A percentile compares a stretch with the other conserved stretches of the same genome.
Evolutionary conservation across 2,888 invertebrate genomes (phyloP).

Genomic region (Eilema sororculum): DNA sequence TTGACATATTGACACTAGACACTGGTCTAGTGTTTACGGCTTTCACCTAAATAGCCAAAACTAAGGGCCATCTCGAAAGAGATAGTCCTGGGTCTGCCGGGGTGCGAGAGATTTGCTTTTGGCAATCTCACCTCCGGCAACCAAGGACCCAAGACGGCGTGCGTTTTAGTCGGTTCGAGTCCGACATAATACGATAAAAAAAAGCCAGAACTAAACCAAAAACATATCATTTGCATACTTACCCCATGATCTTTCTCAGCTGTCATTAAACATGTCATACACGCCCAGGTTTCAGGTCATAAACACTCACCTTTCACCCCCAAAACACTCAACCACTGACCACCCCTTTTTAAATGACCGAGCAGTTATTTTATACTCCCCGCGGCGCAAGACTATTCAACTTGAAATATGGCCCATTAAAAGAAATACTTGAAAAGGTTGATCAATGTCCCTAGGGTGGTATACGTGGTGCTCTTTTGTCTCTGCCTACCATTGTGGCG

Average conservation of each 20-base stretch:
- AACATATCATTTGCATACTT: not conserved
- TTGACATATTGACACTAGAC: no score
- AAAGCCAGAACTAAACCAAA: no score
- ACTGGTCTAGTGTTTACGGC: no score
- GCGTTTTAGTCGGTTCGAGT: no score
- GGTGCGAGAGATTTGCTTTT: no score
- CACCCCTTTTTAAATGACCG: constrained; percentile 4
- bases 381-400: not conserved
- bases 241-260: not conserved
- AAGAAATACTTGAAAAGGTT: constrained; percentile 4
- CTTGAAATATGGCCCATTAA: not conserved
- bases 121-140: no score
- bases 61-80: no score
- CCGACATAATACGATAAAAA: no score
- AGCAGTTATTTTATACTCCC: not conserved
- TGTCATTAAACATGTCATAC: not conserved
- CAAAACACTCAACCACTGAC: not conserved
- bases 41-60: no score
- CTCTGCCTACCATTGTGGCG: not conserved
- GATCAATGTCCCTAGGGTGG: not conserved
- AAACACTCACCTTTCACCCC: not conserved
- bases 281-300: not conserved
- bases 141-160: no score
- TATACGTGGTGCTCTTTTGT: not conserved
- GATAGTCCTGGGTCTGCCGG: no score